These are phyloP conservation scores for Anoura caudifer DNA, from an alignment of 2,113 vertebrate species.

Conservation along the genomic window DNA sequence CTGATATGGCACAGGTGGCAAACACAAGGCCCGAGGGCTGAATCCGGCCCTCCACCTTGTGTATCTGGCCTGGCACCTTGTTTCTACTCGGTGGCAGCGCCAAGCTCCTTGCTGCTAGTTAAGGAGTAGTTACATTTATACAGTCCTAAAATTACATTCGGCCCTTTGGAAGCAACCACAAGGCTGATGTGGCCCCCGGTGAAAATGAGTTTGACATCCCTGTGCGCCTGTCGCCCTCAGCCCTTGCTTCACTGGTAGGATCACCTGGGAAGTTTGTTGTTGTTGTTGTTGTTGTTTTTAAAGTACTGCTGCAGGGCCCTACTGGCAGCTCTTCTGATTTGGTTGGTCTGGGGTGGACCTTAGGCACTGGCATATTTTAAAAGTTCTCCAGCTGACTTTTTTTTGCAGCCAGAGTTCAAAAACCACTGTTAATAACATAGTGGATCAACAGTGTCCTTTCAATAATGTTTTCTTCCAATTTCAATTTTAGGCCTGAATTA, in stretches of 20 bases:
- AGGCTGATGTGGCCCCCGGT: too few species aligned
- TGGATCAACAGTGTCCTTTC: not conserved
- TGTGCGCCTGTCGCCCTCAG: not conserved
- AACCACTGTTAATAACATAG: not conserved
- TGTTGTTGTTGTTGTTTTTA: not conserved
- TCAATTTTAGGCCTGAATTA: conserved; percentile 92
- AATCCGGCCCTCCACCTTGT: too few species aligned
- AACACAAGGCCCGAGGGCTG: too few species aligned
- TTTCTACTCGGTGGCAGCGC: too few species aligned
- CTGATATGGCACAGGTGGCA: not conserved
- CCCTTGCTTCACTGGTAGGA: not conserved
- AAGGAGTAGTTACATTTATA: too few species aligned
- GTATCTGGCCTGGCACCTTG: too few species aligned
- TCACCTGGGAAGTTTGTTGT: not conserved
- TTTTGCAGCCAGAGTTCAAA: not conserved
- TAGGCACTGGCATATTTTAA: not conserved
- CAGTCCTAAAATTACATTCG: too few species aligned
- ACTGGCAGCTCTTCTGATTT: not conserved
- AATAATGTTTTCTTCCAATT: conserved; percentile 58
- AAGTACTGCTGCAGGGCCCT: not conserved
- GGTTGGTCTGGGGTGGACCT: not conserved
- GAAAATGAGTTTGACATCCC: too few species aligned
- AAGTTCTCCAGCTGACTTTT: not conserved
- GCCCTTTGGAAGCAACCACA: too few species aligned
- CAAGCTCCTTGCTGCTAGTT: too few species aligned